Evolutionary conservation across 2,113 vertebrate genomes (phyloP).

Genomic region (Pedionomus torquatus): DNA sequence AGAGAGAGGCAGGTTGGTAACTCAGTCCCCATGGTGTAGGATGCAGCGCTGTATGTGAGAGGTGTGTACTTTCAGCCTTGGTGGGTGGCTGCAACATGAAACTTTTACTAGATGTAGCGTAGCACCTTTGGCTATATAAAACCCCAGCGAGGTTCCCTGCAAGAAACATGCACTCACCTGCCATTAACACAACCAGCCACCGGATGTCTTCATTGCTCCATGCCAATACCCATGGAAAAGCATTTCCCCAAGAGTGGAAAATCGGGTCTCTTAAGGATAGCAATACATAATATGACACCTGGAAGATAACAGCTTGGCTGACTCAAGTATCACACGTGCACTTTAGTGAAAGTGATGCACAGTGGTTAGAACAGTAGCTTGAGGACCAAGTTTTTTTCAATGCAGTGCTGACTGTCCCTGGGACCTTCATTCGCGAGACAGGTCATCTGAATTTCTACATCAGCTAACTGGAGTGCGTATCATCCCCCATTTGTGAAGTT

Average conservation of each 20-base stretch:
- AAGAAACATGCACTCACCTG: neutral
- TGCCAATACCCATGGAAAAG: neutral
- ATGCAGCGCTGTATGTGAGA: fast-evolving
- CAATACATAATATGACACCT: neutral
- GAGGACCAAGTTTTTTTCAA: neutral
- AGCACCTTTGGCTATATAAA: neutral
- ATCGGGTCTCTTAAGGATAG: neutral
- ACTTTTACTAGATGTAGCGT: neutral
- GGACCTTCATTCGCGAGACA: neutral
- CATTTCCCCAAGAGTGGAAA: neutral
- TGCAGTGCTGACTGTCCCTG: fast-evolving
- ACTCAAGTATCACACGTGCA: neutral
- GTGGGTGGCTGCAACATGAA: neutral
- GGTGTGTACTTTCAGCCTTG: neutral
- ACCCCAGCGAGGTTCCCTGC: neutral
- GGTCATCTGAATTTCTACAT: neutral
- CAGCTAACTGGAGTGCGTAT: neutral
- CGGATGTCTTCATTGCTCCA: slow-evolving; percentile 67
- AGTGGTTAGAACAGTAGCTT: neutral
- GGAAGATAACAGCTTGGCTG: neutral
- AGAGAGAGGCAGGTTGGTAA: neutral
- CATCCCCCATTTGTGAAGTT: fast-evolving
- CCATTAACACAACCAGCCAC: slow-evolving; percentile 49
- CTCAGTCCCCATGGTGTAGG: neutral
- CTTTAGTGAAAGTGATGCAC: fast-evolving